phyloP scores from a whole-genome alignment of 1,140 invertebrate species.

The Trichonephila inaurata region DNA sequence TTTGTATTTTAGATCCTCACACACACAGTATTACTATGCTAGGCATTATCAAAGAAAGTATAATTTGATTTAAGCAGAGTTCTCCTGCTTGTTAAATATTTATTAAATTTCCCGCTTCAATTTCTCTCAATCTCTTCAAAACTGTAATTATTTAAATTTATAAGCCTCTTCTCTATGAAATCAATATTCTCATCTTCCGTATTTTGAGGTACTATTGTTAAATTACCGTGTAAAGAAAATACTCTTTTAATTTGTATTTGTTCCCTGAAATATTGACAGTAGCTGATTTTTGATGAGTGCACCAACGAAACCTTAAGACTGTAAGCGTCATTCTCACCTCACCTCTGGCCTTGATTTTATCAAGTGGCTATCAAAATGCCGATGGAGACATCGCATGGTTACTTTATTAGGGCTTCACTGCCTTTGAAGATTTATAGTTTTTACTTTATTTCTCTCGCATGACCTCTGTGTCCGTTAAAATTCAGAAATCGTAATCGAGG shows the following conservation, averaged over 20 bases:
- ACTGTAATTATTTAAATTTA: no score
- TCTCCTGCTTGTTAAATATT: no score
- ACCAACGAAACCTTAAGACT: constrained; percentile 44
- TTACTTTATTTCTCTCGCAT: background rate
- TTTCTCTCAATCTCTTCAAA: no score
- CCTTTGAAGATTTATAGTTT: constrained; percentile 13
- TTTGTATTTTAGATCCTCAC: no score
- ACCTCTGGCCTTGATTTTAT: constrained; percentile 67
- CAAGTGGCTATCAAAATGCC: constrained; percentile 59
- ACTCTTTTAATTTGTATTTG: constrained; percentile 47
- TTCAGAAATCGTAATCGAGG: background rate
- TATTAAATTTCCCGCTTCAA: no score
- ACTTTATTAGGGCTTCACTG: constrained; percentile 45
- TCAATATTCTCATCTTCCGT: background rate
- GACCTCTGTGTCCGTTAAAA: background rate
- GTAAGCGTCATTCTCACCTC: constrained; percentile 25
- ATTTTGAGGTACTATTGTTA: background rate
- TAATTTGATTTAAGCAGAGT: no score
- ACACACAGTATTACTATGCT: no score
- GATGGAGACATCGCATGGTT: constrained; percentile 62
- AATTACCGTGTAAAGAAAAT: background rate
- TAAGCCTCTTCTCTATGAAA: no score
- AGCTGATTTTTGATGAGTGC: constrained; percentile 56
- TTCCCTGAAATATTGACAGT: constrained; percentile 8
- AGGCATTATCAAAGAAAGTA: no score